Evolutionary conservation across 1,140 invertebrate species (phyloP).

Genomic region (Oryctes rhinoceros): DNA sequence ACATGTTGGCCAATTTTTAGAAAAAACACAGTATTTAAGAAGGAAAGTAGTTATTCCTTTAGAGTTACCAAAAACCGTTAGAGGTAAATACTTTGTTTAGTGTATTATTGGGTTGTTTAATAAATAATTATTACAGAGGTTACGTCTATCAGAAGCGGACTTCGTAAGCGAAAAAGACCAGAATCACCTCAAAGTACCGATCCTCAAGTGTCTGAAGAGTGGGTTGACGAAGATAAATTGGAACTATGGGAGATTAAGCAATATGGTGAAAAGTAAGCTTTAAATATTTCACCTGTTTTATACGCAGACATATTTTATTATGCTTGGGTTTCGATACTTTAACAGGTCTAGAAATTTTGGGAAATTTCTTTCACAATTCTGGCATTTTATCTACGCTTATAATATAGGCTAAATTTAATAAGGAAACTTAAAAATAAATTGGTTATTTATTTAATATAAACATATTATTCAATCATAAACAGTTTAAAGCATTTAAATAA

Average conservation of each 20-base stretch:
- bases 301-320: too few relatives aligned
- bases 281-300: background rate
- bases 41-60: slow-evolving; percentile 91
- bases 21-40: slow-evolving; percentile 91
- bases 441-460: too few relatives aligned
- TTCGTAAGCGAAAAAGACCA: slow-evolving; percentile 89
- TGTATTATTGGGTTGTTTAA: background rate
- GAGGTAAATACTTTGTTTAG: slow-evolving; percentile 66
- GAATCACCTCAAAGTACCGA: slow-evolving; percentile 90
- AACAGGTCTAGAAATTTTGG: too few relatives aligned
- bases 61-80: slow-evolving; percentile 89
- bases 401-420: too few relatives aligned
- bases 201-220: slow-evolving; percentile 91
- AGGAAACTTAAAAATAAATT: too few relatives aligned
- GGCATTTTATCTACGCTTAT: too few relatives aligned
- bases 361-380: too few relatives aligned
- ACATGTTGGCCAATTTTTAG: slow-evolving; percentile 86
- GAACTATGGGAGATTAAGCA: slow-evolving; percentile 97
- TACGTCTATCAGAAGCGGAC: slow-evolving; percentile 90
- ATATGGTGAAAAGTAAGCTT: slow-evolving; percentile 84
- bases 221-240: slow-evolving; percentile 95
- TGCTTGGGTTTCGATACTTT: too few relatives aligned
- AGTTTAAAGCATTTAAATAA: too few relatives aligned
- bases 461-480: too few relatives aligned
- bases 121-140: slow-evolving; percentile 72